Percentiles rank a stretch among this genome's conserved stretches.
These are phyloP conservation scores for Leptonema lineaticorne DNA, from an alignment of 1,140 invertebrate species.

Conservation along the genomic window DNA sequence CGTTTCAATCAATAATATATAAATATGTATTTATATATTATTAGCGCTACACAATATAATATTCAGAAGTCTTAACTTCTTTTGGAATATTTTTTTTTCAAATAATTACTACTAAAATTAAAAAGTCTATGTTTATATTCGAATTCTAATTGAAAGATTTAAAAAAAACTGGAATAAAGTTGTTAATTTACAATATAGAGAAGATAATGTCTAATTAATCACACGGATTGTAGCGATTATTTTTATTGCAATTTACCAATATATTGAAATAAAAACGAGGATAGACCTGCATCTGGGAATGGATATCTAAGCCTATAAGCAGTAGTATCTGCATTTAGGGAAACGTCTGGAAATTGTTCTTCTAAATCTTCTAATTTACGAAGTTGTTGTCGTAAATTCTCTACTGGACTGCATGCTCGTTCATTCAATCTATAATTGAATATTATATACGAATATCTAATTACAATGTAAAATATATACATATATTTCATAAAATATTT, in stretches of 20 bases:
- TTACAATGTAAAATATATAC: not conserved
- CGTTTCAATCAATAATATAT: too few relatives aligned
- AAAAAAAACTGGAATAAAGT: too few relatives aligned
- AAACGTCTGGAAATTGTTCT: slow-evolving; percentile 71
- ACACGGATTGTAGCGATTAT: too few relatives aligned
- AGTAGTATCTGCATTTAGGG: slow-evolving; percentile 63
- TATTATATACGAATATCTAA: not conserved
- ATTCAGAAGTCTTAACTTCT: too few relatives aligned
- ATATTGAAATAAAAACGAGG: not conserved
- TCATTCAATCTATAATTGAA: slow-evolving; percentile 48
- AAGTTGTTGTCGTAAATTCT: slow-evolving; percentile 72
- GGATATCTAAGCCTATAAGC: slow-evolving; percentile 73
- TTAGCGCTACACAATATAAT: too few relatives aligned
- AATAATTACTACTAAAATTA: too few relatives aligned
- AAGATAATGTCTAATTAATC: too few relatives aligned
- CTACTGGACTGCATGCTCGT: slow-evolving; percentile 67
- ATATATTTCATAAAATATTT: not conserved
- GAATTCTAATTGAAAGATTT: too few relatives aligned
- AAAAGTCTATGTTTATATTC: too few relatives aligned
- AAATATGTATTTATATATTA: too few relatives aligned
- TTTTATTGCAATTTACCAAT: not conserved
- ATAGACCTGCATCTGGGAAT: slow-evolving; percentile 66
- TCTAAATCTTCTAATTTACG: slow-evolving; percentile 77
- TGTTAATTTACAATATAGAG: too few relatives aligned
- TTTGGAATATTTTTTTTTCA: too few relatives aligned